phyloP scores from a whole-genome alignment of 37 sponge, comb jelly and placozoan species.

The Ephydatia muelleri region DNA sequence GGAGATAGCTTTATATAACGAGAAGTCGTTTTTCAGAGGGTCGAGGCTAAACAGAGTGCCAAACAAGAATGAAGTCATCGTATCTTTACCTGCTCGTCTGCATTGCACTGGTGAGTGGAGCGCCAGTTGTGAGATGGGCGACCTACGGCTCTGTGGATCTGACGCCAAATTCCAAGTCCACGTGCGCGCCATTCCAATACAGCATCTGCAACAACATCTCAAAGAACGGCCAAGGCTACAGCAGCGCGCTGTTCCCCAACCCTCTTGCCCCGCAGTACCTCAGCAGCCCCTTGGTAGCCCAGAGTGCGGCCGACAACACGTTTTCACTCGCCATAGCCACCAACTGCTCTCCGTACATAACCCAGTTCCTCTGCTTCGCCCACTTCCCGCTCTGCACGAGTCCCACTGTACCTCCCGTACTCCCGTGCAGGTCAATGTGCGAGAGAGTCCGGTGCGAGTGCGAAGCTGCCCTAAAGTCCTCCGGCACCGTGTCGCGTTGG shows the following conservation, averaged over 20 bases:
- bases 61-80: neutral
- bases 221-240: neutral
- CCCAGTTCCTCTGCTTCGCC: conserved; percentile 8
- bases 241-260: neutral
- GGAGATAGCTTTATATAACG: neutral
- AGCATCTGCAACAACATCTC: neutral
- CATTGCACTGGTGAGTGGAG: neutral
- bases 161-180: neutral
- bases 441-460: conserved; percentile 1
- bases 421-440: conserved; percentile 9
- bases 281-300: neutral
- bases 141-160: neutral
- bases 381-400: conserved; percentile 19
- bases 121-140: neutral
- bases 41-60: neutral
- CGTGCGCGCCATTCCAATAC: neutral
- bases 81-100: neutral
- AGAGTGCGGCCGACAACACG: neutral
- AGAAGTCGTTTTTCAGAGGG: too few relatives aligned
- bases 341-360: neutral
- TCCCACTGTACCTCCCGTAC: neutral
- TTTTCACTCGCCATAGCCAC: neutral
- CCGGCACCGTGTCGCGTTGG: neutral
- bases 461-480: neutral
- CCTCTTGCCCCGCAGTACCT: neutral